A percentile compares a stretch with the other conserved stretches of the same genome.
Evolutionary conservation across 2,797 vertebrate species (phyloP).

Genomic region (Chelon auratus): DNA sequence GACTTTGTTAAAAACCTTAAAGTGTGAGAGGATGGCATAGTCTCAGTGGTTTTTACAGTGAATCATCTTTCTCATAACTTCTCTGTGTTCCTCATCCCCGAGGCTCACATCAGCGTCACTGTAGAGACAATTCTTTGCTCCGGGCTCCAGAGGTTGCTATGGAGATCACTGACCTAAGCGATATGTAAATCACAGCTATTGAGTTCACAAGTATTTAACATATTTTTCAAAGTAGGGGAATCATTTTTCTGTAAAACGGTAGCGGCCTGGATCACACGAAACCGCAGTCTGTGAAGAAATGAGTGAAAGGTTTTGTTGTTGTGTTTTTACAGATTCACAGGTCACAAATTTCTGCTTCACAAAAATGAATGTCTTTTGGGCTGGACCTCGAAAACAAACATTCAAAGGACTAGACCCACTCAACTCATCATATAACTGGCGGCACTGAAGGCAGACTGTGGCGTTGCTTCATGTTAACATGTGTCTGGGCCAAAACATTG

Average conservation of each 20-base stretch:
- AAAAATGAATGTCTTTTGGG: no score
- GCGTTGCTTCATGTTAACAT: no score
- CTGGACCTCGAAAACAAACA: no score
- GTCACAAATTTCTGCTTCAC: no score
- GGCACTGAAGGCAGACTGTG: no score
- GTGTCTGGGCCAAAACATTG: no score
- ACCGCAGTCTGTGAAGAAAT: not conserved
- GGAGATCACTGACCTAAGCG: constrained; percentile 64
- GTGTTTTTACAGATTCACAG: no score
- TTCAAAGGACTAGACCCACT: no score
- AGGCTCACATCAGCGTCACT: constrained; percentile 55
- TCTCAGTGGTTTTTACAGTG: constrained; percentile 32
- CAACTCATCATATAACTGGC: no score
- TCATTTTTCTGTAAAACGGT: constrained; percentile 12
- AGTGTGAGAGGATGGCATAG: constrained; percentile 17
- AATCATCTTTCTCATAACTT: constrained; percentile 57
- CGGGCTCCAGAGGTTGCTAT: constrained; percentile 70
- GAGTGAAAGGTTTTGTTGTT: not conserved
- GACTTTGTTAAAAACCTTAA: not conserved
- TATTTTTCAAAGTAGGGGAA: constrained; percentile 1
- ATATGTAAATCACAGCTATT: constrained; percentile 60
- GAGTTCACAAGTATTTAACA: constrained; percentile 41
- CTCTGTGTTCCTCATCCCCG: constrained; percentile 43
- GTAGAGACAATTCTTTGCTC: constrained; percentile 28
- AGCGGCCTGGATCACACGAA: not conserved